Conservation (phyloP, 2,113 vertebrate genomes). For the Serilophus lunatus region DNA sequence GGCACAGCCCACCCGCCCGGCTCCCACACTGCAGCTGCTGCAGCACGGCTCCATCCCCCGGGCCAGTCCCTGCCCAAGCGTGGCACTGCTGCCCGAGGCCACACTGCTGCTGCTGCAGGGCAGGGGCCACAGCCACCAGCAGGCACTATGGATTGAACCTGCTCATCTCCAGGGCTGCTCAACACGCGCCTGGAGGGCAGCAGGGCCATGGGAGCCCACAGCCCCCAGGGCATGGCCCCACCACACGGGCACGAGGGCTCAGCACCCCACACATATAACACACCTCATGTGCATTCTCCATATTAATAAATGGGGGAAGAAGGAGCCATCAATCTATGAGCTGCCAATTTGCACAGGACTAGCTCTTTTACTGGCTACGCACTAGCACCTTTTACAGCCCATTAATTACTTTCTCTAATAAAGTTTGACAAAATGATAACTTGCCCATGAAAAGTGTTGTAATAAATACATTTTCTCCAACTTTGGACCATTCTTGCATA, state of each 20-base stretch:
- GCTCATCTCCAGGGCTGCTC: neutral
- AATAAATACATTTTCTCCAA: constrained; percentile 85
- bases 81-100: rapidly evolving
- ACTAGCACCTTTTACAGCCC: constrained; percentile 86
- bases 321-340: constrained; percentile 77
- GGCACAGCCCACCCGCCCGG: neutral
- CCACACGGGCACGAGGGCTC: neutral
- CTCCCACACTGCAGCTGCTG: neutral
- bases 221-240: rapidly evolving
- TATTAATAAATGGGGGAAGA: constrained; percentile 76
- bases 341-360: constrained; percentile 79
- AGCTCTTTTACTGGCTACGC: constrained; percentile 79
- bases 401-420: constrained; percentile 88
- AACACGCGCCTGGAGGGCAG: neutral
- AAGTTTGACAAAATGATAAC: constrained; percentile 89
- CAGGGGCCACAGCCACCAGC: neutral
- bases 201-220: neutral
- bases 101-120: neutral
- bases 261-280: constrained; percentile 50
- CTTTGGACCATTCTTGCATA: constrained; percentile 76
- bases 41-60: rapidly evolving
- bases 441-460: constrained; percentile 83
- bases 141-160: too few species aligned
- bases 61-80: neutral
- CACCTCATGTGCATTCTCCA: constrained; percentile 62